Conservation (phyloP, 2,888 invertebrate genomes). For the Danaus chrysippus region DNA sequence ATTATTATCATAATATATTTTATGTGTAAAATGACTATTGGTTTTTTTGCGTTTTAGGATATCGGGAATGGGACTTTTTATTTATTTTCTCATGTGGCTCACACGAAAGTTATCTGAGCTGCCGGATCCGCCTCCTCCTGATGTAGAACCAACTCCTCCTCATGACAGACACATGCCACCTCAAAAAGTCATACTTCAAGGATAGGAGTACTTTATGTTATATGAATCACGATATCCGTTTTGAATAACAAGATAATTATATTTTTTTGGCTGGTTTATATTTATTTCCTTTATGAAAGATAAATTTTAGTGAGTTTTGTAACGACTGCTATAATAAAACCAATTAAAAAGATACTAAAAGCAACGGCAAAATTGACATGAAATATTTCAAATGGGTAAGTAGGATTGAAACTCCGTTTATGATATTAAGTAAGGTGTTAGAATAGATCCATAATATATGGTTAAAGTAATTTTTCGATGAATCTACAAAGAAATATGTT, state of each 20-base stretch:
- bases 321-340: too few relatives aligned
- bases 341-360: too few relatives aligned
- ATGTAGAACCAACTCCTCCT: slow-evolving; percentile 27
- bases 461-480: background rate
- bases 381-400: too few relatives aligned
- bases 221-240: too few relatives aligned
- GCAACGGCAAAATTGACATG: too few relatives aligned
- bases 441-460: too few relatives aligned
- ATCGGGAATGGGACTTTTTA: slow-evolving; percentile 45
- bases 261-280: too few relatives aligned
- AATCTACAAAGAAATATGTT: slow-evolving; percentile 38
- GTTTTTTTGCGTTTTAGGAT: slow-evolving; percentile 35
- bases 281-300: too few relatives aligned
- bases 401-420: too few relatives aligned
- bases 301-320: too few relatives aligned
- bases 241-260: too few relatives aligned
- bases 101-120: slow-evolving; percentile 47
- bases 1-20: background rate
- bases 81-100: slow-evolving; percentile 53
- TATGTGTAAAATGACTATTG: background rate
- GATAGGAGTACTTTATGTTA: slow-evolving; percentile 8
- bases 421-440: too few relatives aligned
- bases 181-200: slow-evolving; percentile 13
- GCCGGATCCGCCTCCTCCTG: slow-evolving; percentile 47
- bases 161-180: slow-evolving; percentile 31